Evolutionary conservation across 2,113 vertebrate genomes (phyloP).

Genomic region (Sorex araneus): DNA sequence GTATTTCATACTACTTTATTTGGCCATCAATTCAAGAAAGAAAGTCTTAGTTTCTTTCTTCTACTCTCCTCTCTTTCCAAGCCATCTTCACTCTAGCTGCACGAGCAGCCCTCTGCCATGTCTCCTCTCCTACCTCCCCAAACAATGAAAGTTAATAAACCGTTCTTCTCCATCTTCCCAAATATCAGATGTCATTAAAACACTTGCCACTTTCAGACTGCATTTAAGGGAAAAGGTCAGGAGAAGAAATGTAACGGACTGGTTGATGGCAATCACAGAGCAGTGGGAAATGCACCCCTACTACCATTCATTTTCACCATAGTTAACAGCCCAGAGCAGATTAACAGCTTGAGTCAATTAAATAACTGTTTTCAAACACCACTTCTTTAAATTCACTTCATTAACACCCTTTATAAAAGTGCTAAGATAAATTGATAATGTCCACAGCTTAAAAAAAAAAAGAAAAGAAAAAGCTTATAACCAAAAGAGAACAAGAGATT

Average conservation of each 20-base stretch:
- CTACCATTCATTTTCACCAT: slow-evolving; percentile 1
- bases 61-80: background rate
- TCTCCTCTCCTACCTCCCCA: slow-evolving; percentile 25
- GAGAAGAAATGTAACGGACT: background rate
- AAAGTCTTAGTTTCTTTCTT: too few relatives aligned
- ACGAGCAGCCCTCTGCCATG: background rate
- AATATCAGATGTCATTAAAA: slow-evolving; percentile 40
- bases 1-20: background rate
- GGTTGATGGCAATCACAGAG: slow-evolving; percentile 35
- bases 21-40: background rate
- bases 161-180: background rate
- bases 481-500: slow-evolving; percentile 7
- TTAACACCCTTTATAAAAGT: slow-evolving; percentile 56
- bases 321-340: slow-evolving; percentile 20
- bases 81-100: background rate
- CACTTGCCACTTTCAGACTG: background rate
- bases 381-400: slow-evolving; percentile 65
- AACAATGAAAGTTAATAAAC: slow-evolving; percentile 24
- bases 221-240: slow-evolving; percentile 38
- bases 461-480: slow-evolving; percentile 25
- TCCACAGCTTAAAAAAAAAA: background rate
- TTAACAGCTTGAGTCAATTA: slow-evolving; percentile 65
- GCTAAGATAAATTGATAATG: slow-evolving; percentile 6
- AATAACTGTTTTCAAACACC: slow-evolving; percentile 68
- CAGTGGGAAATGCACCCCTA: slow-evolving; percentile 34